Percentiles rank a stretch among this genome's conserved stretches.
Evolutionary conservation across 2,113 vertebrate species (phyloP).

Genomic region (Eulemur macaco): DNA sequence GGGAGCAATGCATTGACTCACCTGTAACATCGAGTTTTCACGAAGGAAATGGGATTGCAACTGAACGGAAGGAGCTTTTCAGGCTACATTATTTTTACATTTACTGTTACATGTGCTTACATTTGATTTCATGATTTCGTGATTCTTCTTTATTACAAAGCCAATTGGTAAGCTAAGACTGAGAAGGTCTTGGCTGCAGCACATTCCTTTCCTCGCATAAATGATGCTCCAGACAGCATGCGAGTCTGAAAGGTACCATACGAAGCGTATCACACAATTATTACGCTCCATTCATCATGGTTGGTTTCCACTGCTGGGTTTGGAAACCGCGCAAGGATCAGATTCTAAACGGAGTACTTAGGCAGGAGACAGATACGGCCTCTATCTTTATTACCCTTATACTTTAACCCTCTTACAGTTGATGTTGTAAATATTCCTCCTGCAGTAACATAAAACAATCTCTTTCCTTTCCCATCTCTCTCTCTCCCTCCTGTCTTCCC

Average conservation of each 20-base stretch:
- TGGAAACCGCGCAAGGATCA: constrained; percentile 55
- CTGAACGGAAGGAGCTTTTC: neutral
- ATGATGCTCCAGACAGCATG: constrained; percentile 20
- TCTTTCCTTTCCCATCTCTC: neutral
- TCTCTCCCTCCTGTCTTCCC: neutral
- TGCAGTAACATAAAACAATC: neutral
- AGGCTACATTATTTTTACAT: neutral
- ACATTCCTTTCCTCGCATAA: constrained; percentile 49
- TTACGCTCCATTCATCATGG: constrained; percentile 59
- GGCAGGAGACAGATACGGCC: neutral
- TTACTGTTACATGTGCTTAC: neutral
- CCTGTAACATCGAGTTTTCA: constrained; percentile 31
- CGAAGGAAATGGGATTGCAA: neutral
- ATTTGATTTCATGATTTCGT: neutral
- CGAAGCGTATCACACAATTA: constrained; percentile 57
- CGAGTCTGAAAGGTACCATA: constrained; percentile 51
- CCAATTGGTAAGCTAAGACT: neutral
- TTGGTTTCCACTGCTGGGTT: constrained; percentile 35
- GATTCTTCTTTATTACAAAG: constrained; percentile 38
- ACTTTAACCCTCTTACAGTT: neutral
- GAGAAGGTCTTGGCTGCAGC: neutral
- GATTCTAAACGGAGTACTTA: constrained; percentile 58
- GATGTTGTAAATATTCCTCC: constrained; percentile 1
- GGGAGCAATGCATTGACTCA: neutral
- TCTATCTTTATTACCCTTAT: constrained; percentile 44